Evolutionary conservation across 2,797 vertebrate species (phyloP).

Genomic region (Podargus strigoides): DNA sequence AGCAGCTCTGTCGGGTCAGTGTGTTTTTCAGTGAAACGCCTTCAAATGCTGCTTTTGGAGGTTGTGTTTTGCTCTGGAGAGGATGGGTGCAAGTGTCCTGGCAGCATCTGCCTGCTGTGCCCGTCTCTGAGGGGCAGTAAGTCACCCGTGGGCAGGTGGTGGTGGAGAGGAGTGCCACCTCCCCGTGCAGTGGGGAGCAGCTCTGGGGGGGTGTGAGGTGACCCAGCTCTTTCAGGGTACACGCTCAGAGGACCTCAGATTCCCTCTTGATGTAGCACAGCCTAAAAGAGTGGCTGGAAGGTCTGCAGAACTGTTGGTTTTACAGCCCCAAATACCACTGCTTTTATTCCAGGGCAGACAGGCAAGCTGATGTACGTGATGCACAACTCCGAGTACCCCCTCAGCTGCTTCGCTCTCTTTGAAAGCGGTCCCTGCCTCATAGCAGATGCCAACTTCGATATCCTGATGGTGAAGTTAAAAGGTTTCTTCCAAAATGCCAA

Average conservation of each 20-base stretch:
- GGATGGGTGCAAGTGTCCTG: not conserved
- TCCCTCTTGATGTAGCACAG: rapidly evolving
- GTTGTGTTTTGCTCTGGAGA: not conserved
- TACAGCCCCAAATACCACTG: not conserved
- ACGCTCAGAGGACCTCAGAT: not conserved
- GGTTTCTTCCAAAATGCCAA: conserved; percentile 98
- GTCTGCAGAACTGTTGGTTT: rapidly evolving
- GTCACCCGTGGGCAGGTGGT: not conserved
- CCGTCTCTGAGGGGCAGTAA: not conserved
- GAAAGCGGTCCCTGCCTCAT: conserved; percentile 91
- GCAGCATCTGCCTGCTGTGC: not conserved
- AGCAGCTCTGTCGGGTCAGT: no score
- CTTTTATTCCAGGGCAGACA: conserved; percentile 81
- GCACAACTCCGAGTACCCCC: conserved; percentile 94
- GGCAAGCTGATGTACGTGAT: conserved; percentile 95
- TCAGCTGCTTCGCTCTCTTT: conserved; percentile 93
- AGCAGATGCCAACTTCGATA: conserved; percentile 92
- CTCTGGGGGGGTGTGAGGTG: rapidly evolving
- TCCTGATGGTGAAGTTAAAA: conserved; percentile 96
- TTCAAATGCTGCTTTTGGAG: not conserved
- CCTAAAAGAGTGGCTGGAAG: not conserved
- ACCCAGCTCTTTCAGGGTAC: not conserved
- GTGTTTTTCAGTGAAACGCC: rapidly evolving
- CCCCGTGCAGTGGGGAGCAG: not conserved
- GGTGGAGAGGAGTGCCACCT: no score